Evolutionary conservation across 2,113 vertebrate genomes (phyloP).

Genomic region (Lamprologus tigripictilis): DNA sequence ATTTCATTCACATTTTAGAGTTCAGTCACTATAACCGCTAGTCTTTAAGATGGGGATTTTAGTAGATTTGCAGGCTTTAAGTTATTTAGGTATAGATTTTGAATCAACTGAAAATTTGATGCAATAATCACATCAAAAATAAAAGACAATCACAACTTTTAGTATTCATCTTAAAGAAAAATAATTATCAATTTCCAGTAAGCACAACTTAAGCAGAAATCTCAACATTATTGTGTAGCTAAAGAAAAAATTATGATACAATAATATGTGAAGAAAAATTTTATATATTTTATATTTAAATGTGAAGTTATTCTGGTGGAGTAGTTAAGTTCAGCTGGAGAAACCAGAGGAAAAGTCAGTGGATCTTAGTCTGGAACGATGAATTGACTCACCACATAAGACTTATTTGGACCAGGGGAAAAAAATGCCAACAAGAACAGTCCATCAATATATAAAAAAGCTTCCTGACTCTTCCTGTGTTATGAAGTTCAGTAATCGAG

Average conservation of each 20-base stretch:
- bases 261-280: background rate
- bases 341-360: background rate
- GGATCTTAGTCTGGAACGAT: background rate
- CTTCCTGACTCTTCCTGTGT: background rate
- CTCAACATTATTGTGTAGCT: background rate
- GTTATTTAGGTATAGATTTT: background rate
- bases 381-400: background rate
- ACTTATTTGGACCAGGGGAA: background rate
- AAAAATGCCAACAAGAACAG: background rate
- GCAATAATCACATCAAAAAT: background rate
- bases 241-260: background rate
- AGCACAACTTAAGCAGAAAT: background rate
- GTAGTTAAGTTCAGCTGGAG: background rate
- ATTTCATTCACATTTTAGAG: background rate
- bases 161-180: background rate
- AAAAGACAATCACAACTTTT: background rate
- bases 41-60: background rate
- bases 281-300: background rate
- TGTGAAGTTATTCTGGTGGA: background rate
- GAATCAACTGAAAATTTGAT: background rate
- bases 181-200: background rate
- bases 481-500: background rate
- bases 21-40: background rate
- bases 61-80: background rate
- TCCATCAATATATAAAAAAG: background rate